Evolutionary conservation across 2,888 invertebrate genomes (phyloP), one percentile per base, ranked within the genome.

Genomic region (Gerris lacustris): DNA sequence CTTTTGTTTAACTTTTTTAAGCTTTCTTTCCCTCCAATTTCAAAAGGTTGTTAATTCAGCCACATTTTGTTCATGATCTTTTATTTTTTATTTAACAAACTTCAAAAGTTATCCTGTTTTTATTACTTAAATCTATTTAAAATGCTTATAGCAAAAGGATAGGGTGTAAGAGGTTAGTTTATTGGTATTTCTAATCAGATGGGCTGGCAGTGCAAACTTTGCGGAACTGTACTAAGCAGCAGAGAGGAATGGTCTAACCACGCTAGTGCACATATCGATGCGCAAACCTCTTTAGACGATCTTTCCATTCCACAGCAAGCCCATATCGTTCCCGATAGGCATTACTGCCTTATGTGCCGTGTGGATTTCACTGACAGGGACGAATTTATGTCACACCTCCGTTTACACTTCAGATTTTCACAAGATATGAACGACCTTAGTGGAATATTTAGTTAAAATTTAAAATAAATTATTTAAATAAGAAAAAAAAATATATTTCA

Each of bases 241-340:
- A 82, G 90, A 74, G 90, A 90, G 77, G 90, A 90, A 78, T 90
- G 90, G 90, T 87, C 86, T 73, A 85, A 88, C 44, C 90, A 90
- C 78, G 89, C 89, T 71, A 87, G 89, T 82, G 86, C 86, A 72
- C 88, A 88, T 79, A 81, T 88, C 74, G 87, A 87, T 67, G 86
- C 82, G 31, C 73, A 74, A 67, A 75, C 77, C 82, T 17, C 80
- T 83, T 1, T 84, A 82, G 74, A 83, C 82, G 15, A 15, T 55
- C 11, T 55, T 11, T 73, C 84, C 82, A 73, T 73, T 45, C 72
- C 73, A 63, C 80, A 81, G 67, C 80, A 81, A 71, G 79, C 81
- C 18, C 80, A 81, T 5, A 79, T 80, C 18, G 73, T 79, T 7
- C 78, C 80, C 11, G 82, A 82, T 66, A 79, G 80, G 73, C 80